These are phyloP conservation scores for Pseudachorutes palmiensis DNA, from an alignment of 1,140 invertebrate genomes.

Conservation along the genomic window DNA sequence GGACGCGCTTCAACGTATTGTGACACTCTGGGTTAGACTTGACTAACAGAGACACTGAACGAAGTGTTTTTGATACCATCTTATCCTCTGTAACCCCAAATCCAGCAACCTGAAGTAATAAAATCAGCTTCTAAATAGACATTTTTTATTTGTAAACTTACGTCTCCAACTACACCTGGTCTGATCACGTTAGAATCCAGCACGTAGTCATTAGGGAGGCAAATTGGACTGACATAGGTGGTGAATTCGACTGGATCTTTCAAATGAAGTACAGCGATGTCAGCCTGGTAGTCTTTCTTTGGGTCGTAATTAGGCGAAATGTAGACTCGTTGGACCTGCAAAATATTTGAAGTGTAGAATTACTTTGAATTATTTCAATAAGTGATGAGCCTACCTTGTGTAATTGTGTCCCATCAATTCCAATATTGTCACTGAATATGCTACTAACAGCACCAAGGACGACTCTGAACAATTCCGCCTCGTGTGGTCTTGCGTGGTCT, in stretches of 20 bases:
- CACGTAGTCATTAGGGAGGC: background rate
- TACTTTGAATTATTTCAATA: background rate
- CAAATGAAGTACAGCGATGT: conserved; percentile 4
- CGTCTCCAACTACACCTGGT: background rate
- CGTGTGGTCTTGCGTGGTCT: too few species aligned
- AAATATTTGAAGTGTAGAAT: background rate
- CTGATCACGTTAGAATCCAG: background rate
- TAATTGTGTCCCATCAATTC: background rate
- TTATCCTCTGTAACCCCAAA: background rate
- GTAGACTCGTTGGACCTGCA: background rate
- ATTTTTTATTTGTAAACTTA: background rate
- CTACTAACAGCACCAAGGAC: background rate
- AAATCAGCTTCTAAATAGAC: background rate
- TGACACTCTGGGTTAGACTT: background rate
- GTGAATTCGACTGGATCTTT: background rate
- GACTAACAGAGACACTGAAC: background rate
- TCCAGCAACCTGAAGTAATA: conserved; percentile 8
- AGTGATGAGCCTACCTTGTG: background rate
- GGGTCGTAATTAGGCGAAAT: background rate
- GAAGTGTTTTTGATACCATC: background rate
- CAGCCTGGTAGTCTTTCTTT: background rate
- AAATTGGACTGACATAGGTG: background rate
- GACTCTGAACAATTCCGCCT: background rate
- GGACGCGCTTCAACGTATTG: background rate
- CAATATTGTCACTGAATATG: background rate